These are phyloP conservation scores for Cyrtorhinus lividipennis DNA, from an alignment of 1,140 invertebrate species.

Conservation along the genomic window DNA sequence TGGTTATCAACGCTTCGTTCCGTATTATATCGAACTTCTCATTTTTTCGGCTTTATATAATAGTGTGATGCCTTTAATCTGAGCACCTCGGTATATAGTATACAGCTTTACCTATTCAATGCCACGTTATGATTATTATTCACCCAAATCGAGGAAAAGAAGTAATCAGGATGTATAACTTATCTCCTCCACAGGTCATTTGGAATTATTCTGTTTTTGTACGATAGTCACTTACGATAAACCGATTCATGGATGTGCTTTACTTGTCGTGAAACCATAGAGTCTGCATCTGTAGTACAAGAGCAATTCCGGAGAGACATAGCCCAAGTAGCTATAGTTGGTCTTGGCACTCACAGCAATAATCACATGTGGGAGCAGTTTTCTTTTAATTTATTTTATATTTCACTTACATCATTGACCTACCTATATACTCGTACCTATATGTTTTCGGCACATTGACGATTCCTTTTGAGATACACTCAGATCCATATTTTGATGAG, in stretches of 20 bases:
- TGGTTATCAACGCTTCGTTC: conserved; percentile 9
- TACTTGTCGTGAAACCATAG: background rate
- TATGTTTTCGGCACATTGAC: too few species aligned
- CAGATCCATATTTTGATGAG: too few species aligned
- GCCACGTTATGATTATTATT: background rate
- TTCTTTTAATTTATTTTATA: background rate
- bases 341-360: background rate
- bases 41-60: conserved; percentile 7
- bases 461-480: too few species aligned
- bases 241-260: background rate
- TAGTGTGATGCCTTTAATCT: conserved; percentile 18
- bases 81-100: conserved; percentile 16
- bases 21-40: background rate
- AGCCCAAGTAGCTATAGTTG: background rate
- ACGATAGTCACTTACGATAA: too few species aligned
- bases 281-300: background rate
- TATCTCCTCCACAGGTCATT: background rate
- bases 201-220: background rate
- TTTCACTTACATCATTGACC: too few species aligned
- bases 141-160: too few species aligned
- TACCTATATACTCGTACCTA: too few species aligned
- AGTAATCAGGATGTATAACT: background rate
- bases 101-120: conserved; percentile 12
- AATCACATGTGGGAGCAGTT: background rate
- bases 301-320: background rate